These are phyloP conservation scores for Rhogogaster chlorosoma DNA, from an alignment of 2,888 invertebrate species.

Conservation along the genomic window DNA sequence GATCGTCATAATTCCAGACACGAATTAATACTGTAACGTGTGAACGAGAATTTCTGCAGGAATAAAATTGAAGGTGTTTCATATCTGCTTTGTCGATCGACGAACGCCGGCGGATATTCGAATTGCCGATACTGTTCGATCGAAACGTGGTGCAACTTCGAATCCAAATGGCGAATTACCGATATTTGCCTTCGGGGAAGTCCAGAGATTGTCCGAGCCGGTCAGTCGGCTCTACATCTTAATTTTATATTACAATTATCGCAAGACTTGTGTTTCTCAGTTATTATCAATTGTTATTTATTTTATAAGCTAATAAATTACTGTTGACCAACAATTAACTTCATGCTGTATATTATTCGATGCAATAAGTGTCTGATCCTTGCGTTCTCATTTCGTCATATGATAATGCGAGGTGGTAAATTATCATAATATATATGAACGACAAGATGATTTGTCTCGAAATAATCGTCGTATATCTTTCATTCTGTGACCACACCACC, in stretches of 20 bases:
- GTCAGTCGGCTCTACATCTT: background rate
- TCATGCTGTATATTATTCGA: background rate
- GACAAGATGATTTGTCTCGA: background rate
- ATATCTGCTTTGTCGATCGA: background rate
- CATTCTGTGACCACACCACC: background rate
- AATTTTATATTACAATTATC: background rate
- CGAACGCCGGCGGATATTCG: background rate
- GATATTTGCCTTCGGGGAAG: background rate
- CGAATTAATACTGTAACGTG: too few relatives aligned
- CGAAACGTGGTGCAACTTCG: background rate
- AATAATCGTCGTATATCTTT: background rate
- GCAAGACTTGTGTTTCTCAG: background rate
- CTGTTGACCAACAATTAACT: background rate
- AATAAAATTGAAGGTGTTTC: background rate
- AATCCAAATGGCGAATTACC: background rate
- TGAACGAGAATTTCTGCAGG: background rate
- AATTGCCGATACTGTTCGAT: background rate
- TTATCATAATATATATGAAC: background rate
- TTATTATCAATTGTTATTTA: slow-evolving; percentile 7
- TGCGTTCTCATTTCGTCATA: background rate
- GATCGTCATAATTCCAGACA: background rate
- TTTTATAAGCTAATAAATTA: slow-evolving; percentile 29
- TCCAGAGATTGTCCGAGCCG: background rate
- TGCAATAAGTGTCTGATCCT: background rate
- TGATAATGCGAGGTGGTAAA: background rate